These are phyloP conservation scores for Erynnis tages DNA, from an alignment of 2,888 invertebrate genomes.

Conservation along the genomic window DNA sequence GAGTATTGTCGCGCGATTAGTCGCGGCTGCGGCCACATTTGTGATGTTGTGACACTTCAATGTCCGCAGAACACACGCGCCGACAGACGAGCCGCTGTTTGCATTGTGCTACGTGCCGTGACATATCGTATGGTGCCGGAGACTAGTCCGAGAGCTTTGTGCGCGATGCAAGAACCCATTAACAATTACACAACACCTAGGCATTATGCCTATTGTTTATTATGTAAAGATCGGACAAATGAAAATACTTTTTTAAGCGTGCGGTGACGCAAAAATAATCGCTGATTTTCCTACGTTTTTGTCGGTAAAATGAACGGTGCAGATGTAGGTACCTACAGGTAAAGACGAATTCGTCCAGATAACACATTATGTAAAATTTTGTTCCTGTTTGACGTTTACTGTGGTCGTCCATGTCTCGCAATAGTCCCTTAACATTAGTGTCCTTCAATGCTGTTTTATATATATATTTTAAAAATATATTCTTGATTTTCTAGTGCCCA, in stretches of 20 bases:
- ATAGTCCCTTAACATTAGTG: no score
- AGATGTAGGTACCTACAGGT: not conserved
- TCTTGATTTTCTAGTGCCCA: no score
- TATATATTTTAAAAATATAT: no score
- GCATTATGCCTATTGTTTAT: constrained; percentile 35
- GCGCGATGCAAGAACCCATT: constrained; percentile 51
- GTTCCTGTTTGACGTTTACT: no score
- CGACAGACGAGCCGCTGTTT: constrained; percentile 77
- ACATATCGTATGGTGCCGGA: constrained; percentile 72
- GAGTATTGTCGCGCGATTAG: constrained; percentile 68
- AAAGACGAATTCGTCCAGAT: no score
- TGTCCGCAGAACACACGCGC: constrained; percentile 57
- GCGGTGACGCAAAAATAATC: constrained; percentile 48
- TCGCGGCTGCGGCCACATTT: constrained; percentile 59
- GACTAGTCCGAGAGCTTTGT: constrained; percentile 54
- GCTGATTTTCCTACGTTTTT: not conserved
- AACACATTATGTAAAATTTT: no score
- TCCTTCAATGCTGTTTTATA: no score
- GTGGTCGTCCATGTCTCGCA: no score
- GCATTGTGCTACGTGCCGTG: constrained; percentile 77
- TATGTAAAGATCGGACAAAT: constrained; percentile 29
- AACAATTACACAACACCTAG: constrained; percentile 62
- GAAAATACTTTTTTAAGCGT: constrained; percentile 31
- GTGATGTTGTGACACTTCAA: constrained; percentile 64
- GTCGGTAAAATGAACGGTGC: not conserved